Evolutionary conservation across 2,797 vertebrate genomes (phyloP).

Genomic region (Falco peregrinus): DNA sequence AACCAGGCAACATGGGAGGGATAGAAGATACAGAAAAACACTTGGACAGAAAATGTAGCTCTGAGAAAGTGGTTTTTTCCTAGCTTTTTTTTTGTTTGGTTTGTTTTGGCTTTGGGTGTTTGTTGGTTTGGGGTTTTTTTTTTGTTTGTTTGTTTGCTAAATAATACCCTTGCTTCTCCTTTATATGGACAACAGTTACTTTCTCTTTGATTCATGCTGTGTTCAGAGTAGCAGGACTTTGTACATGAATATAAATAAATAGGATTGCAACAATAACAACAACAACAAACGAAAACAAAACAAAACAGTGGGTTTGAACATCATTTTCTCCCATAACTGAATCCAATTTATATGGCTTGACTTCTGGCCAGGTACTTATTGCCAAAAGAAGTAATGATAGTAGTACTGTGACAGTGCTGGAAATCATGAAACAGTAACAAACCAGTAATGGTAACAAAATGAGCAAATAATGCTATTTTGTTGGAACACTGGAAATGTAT

Average conservation of each 20-base stretch:
- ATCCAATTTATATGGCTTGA: background rate
- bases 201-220: background rate
- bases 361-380: background rate
- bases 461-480: accelerated
- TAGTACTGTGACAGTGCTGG: background rate
- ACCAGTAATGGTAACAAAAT: background rate
- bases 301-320: background rate
- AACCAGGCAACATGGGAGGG: accelerated
- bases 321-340: background rate
- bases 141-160: background rate
- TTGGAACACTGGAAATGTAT: background rate
- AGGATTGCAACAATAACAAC: background rate
- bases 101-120: too few species aligned
- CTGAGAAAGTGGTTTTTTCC: background rate
- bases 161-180: background rate
- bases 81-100: background rate
- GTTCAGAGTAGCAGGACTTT: background rate
- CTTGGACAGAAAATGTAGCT: background rate
- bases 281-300: background rate
- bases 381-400: background rate
- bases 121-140: too few species aligned
- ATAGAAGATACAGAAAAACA: background rate
- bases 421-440: background rate
- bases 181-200: background rate
- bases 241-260: background rate